These are phyloP conservation scores for Eupithecia pulchellata DNA, from an alignment of 2,888 invertebrate genomes.

Conservation along the genomic window DNA sequence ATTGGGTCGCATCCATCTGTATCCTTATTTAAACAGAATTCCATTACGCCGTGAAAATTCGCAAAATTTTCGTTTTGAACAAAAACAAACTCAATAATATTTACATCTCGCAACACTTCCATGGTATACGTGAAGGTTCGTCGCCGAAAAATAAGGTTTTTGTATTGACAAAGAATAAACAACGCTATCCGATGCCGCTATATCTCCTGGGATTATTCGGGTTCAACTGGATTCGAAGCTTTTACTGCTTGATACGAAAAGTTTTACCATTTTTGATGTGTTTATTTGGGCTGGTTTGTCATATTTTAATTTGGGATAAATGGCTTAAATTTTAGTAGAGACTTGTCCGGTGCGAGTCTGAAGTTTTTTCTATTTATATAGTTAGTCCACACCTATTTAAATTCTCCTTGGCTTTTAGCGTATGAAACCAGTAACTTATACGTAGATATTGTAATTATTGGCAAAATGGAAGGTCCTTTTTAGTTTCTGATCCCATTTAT, in stretches of 20 bases:
- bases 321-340: neutral
- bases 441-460: neutral
- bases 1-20: neutral
- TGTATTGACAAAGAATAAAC: constrained; percentile 33
- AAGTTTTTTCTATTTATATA: neutral
- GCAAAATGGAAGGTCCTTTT: no score
- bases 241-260: constrained; percentile 17
- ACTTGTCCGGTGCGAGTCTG: neutral
- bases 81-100: constrained; percentile 55
- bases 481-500: no score
- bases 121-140: constrained; percentile 25
- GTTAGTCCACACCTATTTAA: neutral
- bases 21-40: constrained; percentile 27
- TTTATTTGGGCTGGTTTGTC: neutral
- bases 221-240: constrained; percentile 23
- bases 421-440: neutral
- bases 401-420: neutral
- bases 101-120: constrained; percentile 45
- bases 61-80: constrained; percentile 43
- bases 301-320: neutral
- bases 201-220: constrained; percentile 27
- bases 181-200: constrained; percentile 29
- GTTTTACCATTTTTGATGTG: constrained; percentile 6
- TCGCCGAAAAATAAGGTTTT: constrained; percentile 29
- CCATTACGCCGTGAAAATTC: constrained; percentile 26